Conservation (phyloP, 2,888 invertebrate species). For the Apeira syringaria region DNA sequence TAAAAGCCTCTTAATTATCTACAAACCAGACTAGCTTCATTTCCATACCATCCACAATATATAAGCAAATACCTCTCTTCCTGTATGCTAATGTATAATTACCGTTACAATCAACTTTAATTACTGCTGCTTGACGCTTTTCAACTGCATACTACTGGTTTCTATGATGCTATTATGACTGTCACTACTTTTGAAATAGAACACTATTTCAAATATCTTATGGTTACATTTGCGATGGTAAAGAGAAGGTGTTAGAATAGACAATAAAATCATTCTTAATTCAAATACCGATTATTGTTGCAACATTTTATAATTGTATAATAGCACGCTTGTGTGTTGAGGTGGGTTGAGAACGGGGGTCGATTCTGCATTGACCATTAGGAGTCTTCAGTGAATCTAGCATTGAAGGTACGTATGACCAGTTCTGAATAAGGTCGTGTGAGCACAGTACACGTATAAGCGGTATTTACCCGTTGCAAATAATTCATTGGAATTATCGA, state of each 20-base stretch:
- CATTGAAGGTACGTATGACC: no score
- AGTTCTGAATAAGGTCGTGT: no score
- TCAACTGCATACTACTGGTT: slow-evolving; percentile 16
- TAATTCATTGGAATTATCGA: no score
- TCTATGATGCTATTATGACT: slow-evolving; percentile 18
- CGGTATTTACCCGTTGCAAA: no score
- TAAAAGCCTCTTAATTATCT: no score
- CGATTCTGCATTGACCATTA: not conserved
- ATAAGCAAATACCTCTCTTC: slow-evolving; percentile 19
- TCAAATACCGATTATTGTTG: slow-evolving; percentile 18
- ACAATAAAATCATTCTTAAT: slow-evolving; percentile 25
- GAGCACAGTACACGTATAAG: no score
- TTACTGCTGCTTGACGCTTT: slow-evolving; percentile 21
- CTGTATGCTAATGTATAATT: slow-evolving; percentile 28
- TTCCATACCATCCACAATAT: not conserved
- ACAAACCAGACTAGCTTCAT: slow-evolving; percentile 8
- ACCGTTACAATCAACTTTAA: slow-evolving; percentile 14
- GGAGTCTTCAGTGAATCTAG: no score
- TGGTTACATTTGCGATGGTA: slow-evolving; percentile 5
- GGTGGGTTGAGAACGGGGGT: not conserved
- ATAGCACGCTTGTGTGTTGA: slow-evolving; percentile 6
- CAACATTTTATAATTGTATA: slow-evolving; percentile 20
- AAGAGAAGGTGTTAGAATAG: slow-evolving; percentile 13
- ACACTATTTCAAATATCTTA: not conserved
- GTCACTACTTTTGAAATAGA: not conserved